Conservation (phyloP, 2,113 vertebrate species). For the Hippocampus guttulatus region DNA sequence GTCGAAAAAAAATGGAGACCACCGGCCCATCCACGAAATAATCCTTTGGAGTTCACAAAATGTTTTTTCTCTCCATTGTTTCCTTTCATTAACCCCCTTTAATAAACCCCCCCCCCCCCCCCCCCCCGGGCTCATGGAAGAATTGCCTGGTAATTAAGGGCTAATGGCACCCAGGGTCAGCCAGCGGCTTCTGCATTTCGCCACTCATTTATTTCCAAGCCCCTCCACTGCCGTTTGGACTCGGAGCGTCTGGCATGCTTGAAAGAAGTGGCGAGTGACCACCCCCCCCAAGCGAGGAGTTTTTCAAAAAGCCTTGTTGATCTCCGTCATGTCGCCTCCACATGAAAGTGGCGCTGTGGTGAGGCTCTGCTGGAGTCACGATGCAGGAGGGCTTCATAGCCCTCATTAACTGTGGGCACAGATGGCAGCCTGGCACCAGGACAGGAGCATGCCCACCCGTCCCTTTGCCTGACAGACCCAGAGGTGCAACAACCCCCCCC, state of each 20-base stretch:
- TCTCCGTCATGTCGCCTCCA: conserved; percentile 58
- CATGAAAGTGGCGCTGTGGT: conserved; percentile 51
- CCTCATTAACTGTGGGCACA: conserved; percentile 69
- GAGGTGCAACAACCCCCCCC: conserved; percentile 8
- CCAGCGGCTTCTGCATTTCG: conserved; percentile 44
- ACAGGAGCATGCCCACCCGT: conserved; percentile 23
- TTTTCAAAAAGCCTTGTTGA: conserved; percentile 19
- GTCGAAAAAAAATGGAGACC: neutral
- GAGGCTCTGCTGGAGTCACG: conserved; percentile 40
- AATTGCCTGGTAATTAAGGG: conserved; percentile 46
- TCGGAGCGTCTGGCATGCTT: neutral
- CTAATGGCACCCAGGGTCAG: conserved; percentile 54
- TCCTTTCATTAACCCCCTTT: conserved; percentile 36
- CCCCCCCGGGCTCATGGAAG: conserved; percentile 16
- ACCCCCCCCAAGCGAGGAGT: too few relatives aligned
- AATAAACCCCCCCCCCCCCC: conserved; percentile 44
- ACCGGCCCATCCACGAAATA: neutral
- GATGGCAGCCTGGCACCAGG: conserved; percentile 69
- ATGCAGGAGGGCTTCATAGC: conserved; percentile 61
- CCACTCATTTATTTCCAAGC: conserved; percentile 41
- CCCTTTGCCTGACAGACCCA: conserved; percentile 42
- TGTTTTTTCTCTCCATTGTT: conserved; percentile 28
- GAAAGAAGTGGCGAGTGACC: too few relatives aligned
- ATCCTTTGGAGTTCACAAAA: neutral
- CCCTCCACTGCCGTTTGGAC: conserved; percentile 9